phyloP scores from a whole-genome alignment of 2,888 invertebrate genomes.

The Prosopocoilus inquinatus region DNA sequence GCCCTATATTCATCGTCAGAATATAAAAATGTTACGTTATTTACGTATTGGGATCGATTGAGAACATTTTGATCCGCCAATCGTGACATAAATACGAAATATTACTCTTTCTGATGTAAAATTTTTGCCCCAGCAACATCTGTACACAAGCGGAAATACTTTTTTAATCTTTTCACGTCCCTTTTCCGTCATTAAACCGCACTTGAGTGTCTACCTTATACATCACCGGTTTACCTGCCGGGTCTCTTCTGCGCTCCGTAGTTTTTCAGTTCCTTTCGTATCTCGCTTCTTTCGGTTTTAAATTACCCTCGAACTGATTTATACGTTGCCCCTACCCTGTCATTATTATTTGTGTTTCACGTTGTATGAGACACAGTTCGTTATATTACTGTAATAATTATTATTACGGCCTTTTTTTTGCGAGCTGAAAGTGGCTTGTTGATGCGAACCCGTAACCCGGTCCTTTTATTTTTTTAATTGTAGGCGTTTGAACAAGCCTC shows the following conservation, averaged over 20 bases:
- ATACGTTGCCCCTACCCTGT: conserved; percentile 1
- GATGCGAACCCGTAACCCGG: neutral
- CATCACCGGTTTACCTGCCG: conserved; percentile 10
- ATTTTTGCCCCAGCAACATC: conserved; percentile 10
- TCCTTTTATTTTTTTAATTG: too few species aligned
- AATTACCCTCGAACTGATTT: conserved; percentile 10
- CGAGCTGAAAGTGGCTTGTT: neutral
- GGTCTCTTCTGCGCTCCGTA: conserved; percentile 7
- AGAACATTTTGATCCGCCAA: neutral
- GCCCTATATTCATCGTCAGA: too few species aligned
- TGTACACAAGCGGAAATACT: conserved; percentile 15
- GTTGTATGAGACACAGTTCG: too few species aligned
- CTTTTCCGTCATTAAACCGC: conserved; percentile 10
- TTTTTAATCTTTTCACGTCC: conserved; percentile 14
- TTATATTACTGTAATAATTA: too few species aligned
- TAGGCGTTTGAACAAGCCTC: too few species aligned
- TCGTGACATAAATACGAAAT: conserved; percentile 4
- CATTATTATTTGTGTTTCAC: conserved; percentile 4
- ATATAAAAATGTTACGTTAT: too few species aligned
- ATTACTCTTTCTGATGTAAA: conserved; percentile 13
- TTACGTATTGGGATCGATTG: too few species aligned
- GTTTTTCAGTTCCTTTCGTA: conserved; percentile 11
- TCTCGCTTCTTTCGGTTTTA: conserved; percentile 5
- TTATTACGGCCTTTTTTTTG: too few species aligned
- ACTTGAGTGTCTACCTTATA: conserved; percentile 9